Percentiles rank a stretch among this genome's conserved stretches.
These are phyloP conservation scores for Drosophila aldrichi DNA, from an alignment of 2,888 invertebrate species.

Conservation along the genomic window DNA sequence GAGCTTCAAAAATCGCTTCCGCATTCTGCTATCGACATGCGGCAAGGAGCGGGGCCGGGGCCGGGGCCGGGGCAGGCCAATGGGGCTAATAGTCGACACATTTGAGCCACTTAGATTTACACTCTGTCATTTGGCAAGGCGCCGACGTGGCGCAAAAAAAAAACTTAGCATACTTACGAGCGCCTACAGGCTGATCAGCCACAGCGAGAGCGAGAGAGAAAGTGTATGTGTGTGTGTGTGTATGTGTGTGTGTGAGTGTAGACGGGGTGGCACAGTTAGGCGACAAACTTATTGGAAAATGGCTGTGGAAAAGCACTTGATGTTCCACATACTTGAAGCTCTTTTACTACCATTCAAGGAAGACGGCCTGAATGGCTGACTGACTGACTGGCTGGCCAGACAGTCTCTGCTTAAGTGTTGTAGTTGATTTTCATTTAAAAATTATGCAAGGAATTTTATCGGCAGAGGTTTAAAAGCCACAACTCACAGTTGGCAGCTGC, in stretches of 20 bases:
- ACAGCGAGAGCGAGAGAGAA: neutral
- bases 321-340: slow-evolving; percentile 59
- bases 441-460: slow-evolving; percentile 75
- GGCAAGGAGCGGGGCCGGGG: neutral
- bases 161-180: slow-evolving; percentile 75
- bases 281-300: slow-evolving; percentile 77
- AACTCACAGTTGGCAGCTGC: slow-evolving; percentile 41
- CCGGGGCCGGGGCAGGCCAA: neutral
- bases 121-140: slow-evolving; percentile 74
- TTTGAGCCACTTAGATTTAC: slow-evolving; percentile 77
- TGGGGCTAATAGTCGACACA: slow-evolving; percentile 73
- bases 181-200: slow-evolving; percentile 48
- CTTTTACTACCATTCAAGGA: slow-evolving; percentile 34
- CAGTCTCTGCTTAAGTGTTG: slow-evolving; percentile 48
- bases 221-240: neutral
- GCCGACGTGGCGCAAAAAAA: slow-evolving; percentile 66
- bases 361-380: slow-evolving; percentile 34
- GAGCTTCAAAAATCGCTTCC: slow-evolving; percentile 72
- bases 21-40: slow-evolving; percentile 49
- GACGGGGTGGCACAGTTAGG: slow-evolving; percentile 35
- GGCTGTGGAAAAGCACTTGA: slow-evolving; percentile 70
- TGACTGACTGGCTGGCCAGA: slow-evolving; percentile 14
- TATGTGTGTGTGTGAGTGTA: neutral
- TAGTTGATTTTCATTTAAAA: slow-evolving; percentile 63
- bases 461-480: slow-evolving; percentile 30